These are phyloP conservation scores for Poliocrania exsul DNA, from an alignment of 2,797 vertebrate genomes.

Conservation along the genomic window DNA sequence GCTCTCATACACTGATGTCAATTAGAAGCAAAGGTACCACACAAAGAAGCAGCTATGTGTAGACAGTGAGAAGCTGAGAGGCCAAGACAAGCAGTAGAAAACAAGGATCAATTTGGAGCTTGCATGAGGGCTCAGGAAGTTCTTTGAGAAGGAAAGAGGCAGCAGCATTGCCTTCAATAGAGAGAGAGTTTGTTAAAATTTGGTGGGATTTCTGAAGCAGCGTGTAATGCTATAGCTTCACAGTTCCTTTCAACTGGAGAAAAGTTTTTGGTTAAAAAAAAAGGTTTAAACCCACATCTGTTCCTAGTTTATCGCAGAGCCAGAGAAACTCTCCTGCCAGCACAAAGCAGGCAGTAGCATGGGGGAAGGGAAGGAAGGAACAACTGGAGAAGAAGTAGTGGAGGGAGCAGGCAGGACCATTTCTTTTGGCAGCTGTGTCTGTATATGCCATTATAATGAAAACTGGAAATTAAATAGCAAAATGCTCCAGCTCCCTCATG, in stretches of 20 bases:
- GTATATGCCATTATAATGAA: not conserved
- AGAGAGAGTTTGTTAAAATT: not conserved
- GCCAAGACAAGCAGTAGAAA: not conserved
- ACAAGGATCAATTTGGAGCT: not conserved
- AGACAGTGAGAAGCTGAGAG: not conserved
- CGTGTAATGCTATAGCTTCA: not conserved
- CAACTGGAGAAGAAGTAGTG: not conserved
- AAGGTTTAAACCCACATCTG: not conserved
- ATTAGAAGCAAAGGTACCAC: not conserved
- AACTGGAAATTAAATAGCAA: not conserved
- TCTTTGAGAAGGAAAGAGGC: not conserved
- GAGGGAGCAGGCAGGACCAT: not conserved
- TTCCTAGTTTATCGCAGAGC: not conserved
- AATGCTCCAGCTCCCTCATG: not conserved
- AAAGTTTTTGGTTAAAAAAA: not conserved
- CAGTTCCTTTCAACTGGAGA: not conserved
- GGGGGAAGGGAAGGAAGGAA: not conserved
- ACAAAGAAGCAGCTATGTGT: constrained; percentile 26
- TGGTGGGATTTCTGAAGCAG: constrained; percentile 3
- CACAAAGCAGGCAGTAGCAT: not conserved
- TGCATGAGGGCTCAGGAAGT: not conserved
- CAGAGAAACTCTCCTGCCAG: not conserved
- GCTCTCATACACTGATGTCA: not conserved
- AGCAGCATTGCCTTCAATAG: not conserved
- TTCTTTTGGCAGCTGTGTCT: not conserved